phyloP scores from a whole-genome alignment of 2,888 invertebrate species.

The Cinara cedri region DNA sequence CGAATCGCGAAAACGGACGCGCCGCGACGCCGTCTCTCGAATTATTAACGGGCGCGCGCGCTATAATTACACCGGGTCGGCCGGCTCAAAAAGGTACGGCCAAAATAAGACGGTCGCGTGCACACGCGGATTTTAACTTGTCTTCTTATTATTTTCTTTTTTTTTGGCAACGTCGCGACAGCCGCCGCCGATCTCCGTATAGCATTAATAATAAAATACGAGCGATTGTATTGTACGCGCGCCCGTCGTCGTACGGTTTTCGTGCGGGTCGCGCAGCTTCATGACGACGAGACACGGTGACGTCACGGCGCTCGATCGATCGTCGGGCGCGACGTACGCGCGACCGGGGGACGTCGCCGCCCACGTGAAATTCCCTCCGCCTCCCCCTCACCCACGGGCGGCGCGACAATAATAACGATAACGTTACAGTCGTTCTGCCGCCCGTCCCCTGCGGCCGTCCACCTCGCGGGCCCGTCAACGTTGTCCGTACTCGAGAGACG shows the following conservation, averaged over 20 bases:
- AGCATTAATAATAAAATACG: background rate
- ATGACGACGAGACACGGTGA: too few species aligned
- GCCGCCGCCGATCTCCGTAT: too few species aligned
- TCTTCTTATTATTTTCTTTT: too few species aligned
- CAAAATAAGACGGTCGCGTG: conserved; percentile 25
- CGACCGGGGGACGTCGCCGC: too few species aligned
- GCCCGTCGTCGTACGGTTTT: background rate
- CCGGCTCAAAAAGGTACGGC: conserved; percentile 36
- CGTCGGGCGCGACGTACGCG: background rate
- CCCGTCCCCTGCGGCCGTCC: background rate
- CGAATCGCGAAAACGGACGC: too few species aligned
- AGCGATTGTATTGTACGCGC: background rate
- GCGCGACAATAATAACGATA: too few species aligned
- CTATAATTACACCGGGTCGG: conserved; percentile 24
- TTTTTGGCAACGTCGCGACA: background rate
- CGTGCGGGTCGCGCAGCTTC: too few species aligned
- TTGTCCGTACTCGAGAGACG: too few species aligned
- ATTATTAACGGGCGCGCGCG: background rate
- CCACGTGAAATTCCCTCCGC: background rate
- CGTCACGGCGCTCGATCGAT: conserved; percentile 3
- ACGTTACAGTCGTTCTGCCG: background rate
- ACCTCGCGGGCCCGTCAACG: too few species aligned
- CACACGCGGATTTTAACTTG: conserved; percentile 1
- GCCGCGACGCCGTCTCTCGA: too few species aligned
- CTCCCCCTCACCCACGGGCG: too few species aligned